These are phyloP conservation scores for Stomorhina lunata DNA, from an alignment of 2,888 invertebrate genomes.

Conservation along the genomic window DNA sequence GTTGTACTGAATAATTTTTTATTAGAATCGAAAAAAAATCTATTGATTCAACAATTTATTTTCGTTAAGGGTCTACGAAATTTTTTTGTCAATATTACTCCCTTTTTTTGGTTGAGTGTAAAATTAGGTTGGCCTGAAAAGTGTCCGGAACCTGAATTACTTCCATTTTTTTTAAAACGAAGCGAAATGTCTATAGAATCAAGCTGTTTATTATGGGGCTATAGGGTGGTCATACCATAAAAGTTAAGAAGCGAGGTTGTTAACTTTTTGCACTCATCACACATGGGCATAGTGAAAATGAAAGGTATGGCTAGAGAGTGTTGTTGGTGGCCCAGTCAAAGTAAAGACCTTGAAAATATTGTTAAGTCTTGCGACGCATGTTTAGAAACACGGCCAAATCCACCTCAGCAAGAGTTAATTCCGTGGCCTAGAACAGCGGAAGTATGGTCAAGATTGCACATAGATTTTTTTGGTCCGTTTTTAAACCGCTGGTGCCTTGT, in stretches of 20 bases:
- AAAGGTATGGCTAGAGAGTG: conserved; percentile 57
- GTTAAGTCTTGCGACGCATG: conserved; percentile 58
- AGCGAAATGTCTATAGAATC: conserved; percentile 44
- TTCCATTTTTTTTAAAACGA: conserved; percentile 41
- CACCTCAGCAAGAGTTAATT: conserved; percentile 19
- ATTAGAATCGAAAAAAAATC: too few relatives aligned
- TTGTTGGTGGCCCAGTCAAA: conserved; percentile 68
- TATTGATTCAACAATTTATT: too few relatives aligned
- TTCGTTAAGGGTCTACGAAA: too few relatives aligned
- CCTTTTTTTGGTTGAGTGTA: too few relatives aligned
- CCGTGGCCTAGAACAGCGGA: conserved; percentile 34
- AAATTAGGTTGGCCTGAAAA: conserved; percentile 26
- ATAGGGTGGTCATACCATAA: conserved; percentile 42
- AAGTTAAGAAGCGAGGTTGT: conserved; percentile 58
- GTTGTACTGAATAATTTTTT: too few relatives aligned
- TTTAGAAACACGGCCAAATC: conserved; percentile 7
- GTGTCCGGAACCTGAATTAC: conserved; percentile 19
- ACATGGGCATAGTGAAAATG: conserved; percentile 63
- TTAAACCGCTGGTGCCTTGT: conserved; percentile 50
- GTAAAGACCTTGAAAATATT: conserved; percentile 67
- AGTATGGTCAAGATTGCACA: conserved; percentile 33
- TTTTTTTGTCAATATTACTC: too few relatives aligned
- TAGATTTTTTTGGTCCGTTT: conserved; percentile 50
- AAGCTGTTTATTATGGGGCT: conserved; percentile 50
- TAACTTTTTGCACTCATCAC: conserved; percentile 57